These are phyloP conservation scores for Propithecus deckenii DNA, from an alignment of 2,797 vertebrate genomes.

Conservation along the genomic window DNA sequence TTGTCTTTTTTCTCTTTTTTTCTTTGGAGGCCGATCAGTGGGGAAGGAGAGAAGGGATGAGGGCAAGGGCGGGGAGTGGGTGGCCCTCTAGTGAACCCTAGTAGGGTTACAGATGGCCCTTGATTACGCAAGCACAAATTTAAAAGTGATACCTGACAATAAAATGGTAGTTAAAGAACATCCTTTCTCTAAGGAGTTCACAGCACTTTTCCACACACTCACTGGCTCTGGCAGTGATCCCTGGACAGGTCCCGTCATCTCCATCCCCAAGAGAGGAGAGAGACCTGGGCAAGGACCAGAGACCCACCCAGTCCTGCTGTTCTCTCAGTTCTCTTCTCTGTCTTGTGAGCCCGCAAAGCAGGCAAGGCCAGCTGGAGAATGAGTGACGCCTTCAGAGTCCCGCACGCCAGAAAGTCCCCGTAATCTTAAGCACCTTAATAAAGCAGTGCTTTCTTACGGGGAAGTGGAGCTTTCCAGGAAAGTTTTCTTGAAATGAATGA, in stretches of 20 bases:
- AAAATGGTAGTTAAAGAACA: not conserved
- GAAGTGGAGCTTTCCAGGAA: constrained; percentile 55
- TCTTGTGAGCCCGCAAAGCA: not conserved
- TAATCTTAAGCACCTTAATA: not conserved
- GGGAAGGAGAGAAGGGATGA: not conserved
- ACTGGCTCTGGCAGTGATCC: not conserved
- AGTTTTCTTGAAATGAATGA: constrained; percentile 10
- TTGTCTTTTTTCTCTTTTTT: not conserved
- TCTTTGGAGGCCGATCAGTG: not conserved
- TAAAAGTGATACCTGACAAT: not conserved
- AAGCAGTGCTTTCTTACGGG: not conserved
- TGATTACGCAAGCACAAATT: not conserved
- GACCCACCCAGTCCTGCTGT: fast-evolving
- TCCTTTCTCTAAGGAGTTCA: not conserved
- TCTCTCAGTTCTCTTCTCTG: not conserved
- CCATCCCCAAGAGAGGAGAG: not conserved
- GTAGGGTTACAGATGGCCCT: not conserved
- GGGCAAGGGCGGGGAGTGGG: not conserved
- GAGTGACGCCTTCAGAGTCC: not conserved
- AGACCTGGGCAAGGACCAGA: not conserved
- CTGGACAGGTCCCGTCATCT: not conserved
- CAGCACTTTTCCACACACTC: not conserved
- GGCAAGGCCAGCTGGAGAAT: not conserved
- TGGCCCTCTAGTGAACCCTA: not conserved
- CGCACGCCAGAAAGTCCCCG: fast-evolving